A percentile compares a stretch with the other conserved stretches of the same genome.
Conservation (phyloP, 1,140 invertebrate species). For the Polypedilum vanderplanki region DNA sequence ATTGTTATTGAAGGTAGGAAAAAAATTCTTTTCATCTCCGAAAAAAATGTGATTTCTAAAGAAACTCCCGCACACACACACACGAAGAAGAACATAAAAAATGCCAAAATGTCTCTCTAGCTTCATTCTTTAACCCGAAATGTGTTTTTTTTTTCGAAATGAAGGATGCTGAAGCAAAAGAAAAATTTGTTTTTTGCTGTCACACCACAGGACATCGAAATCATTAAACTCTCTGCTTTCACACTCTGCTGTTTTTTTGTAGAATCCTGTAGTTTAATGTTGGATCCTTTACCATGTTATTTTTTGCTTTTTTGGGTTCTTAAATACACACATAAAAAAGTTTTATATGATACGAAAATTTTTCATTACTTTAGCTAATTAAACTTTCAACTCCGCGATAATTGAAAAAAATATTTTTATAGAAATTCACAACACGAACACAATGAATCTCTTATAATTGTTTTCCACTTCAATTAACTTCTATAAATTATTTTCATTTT, state of each 20-base stretch:
- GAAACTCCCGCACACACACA: constrained; percentile 27
- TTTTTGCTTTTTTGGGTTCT: no score
- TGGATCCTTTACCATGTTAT: not conserved
- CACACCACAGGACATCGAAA: constrained; percentile 25
- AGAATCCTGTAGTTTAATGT: constrained; percentile 13
- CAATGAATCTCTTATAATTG: not conserved
- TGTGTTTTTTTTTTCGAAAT: constrained; percentile 2
- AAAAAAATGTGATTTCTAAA: not conserved
- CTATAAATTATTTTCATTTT: not conserved
- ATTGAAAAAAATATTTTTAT: no score
- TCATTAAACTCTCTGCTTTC: not conserved
- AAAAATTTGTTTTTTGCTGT: constrained; percentile 25
- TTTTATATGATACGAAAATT: no score
- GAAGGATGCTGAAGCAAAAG: not conserved
- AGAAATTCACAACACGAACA: not conserved
- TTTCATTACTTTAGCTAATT: no score
- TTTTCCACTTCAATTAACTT: constrained; percentile 6
- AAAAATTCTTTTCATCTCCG: constrained; percentile 4
- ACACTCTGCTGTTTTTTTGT: not conserved
- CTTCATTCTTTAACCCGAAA: constrained; percentile 24
- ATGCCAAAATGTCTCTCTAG: constrained; percentile 26
- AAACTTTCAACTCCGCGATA: no score
- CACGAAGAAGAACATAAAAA: not conserved
- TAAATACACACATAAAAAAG: no score
- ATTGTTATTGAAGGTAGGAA: constrained; percentile 21